These are phyloP conservation scores for Nomada ferruginata DNA, from an alignment of 2,888 invertebrate genomes.

Conservation along the genomic window DNA sequence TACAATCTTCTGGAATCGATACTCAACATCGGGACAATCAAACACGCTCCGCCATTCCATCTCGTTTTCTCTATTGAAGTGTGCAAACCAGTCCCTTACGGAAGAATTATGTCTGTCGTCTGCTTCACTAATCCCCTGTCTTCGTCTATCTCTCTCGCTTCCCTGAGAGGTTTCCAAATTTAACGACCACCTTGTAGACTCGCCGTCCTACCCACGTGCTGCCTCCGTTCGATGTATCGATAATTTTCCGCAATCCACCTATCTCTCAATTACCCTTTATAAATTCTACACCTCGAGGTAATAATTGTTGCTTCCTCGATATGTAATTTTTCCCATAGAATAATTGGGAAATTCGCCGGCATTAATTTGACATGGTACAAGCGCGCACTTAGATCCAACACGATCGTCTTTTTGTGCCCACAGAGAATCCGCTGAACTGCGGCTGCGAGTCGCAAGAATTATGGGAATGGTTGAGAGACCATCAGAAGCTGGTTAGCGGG, in stretches of 20 bases:
- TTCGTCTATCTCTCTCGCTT: background rate
- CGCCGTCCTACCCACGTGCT: background rate
- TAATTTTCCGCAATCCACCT: background rate
- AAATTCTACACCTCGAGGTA: no score
- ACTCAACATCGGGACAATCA: constrained; percentile 70
- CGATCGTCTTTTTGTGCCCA: background rate
- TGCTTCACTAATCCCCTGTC: constrained; percentile 30
- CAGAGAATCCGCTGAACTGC: constrained; percentile 95
- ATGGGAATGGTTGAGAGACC: constrained; percentile 96
- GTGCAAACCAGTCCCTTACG: constrained; percentile 48
- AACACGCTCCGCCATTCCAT: constrained; percentile 61
- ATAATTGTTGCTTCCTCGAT: no score
- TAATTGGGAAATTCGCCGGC: no score
- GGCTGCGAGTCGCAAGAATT: constrained; percentile 95
- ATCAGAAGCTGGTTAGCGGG: constrained; percentile 90
- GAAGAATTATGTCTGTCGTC: constrained; percentile 47
- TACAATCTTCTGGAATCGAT: constrained; percentile 70
- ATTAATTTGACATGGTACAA: no score
- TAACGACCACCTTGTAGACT: constrained; percentile 8
- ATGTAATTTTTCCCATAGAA: no score
- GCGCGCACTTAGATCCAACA: no score
- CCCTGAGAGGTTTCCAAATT: constrained; percentile 37
- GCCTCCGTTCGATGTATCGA: constrained; percentile 18
- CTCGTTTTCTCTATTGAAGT: constrained; percentile 54
- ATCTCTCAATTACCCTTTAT: no score